These are phyloP conservation scores for Allygus modestus DNA, from an alignment of 2,888 invertebrate genomes.

Conservation along the genomic window DNA sequence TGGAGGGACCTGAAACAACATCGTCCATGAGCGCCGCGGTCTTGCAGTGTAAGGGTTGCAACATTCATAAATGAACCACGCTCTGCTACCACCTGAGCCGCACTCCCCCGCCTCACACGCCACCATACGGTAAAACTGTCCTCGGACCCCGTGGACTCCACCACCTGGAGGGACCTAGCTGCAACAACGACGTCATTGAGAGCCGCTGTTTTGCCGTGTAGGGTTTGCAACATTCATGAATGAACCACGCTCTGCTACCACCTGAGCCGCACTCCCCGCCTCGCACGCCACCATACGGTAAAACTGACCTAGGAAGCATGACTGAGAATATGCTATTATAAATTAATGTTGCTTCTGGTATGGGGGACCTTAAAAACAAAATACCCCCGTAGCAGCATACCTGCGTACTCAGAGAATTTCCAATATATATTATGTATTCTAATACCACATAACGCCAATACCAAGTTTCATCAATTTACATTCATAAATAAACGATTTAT, in stretches of 20 bases:
- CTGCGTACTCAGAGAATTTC: too few relatives aligned
- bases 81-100: conserved; percentile 80
- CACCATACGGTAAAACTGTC: conserved; percentile 39
- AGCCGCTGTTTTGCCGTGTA: conserved; percentile 86
- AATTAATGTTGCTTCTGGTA: too few relatives aligned
- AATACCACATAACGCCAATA: too few relatives aligned
- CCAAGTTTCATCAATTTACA: too few relatives aligned
- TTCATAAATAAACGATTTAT: too few relatives aligned
- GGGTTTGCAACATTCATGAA: too few relatives aligned
- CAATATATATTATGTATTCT: too few relatives aligned
- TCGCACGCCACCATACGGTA: conserved; percentile 78
- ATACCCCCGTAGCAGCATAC: too few relatives aligned
- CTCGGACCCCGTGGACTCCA: conserved; percentile 84
- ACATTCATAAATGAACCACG: too few relatives aligned
- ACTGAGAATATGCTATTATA: too few relatives aligned
- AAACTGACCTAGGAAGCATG: too few relatives aligned
- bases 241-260: conserved; percentile 74
- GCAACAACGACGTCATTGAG: conserved; percentile 73
- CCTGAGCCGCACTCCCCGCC: conserved; percentile 87
- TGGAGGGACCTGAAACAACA: conserved; percentile 86
- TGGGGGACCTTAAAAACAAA: too few relatives aligned
- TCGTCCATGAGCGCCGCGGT: conserved; percentile 80
- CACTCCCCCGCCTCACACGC: conserved; percentile 88
- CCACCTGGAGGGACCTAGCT: conserved; percentile 86
- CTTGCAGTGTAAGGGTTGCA: conserved; percentile 88